Percentiles rank a stretch among this genome's conserved stretches.
Evolutionary conservation across 2,113 vertebrate genomes (phyloP).

Genomic region (Cygnus atratus): DNA sequence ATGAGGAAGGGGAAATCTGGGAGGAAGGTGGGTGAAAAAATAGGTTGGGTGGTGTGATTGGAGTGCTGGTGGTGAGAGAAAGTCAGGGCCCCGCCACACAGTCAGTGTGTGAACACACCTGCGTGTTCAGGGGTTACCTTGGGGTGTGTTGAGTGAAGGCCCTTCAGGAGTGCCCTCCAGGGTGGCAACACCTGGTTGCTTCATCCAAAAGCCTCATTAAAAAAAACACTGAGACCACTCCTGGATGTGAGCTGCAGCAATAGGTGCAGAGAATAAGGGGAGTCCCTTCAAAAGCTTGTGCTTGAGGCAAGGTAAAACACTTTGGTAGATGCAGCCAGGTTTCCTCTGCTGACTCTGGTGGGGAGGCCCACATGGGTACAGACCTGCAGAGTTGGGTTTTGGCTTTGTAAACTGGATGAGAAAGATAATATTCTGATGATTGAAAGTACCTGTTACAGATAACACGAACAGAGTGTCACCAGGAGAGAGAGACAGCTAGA

Average conservation of each 20-base stretch:
- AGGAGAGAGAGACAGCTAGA: neutral
- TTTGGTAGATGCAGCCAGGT: neutral
- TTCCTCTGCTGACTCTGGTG: neutral
- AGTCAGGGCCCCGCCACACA: neutral
- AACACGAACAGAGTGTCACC: neutral
- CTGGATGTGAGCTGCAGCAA: neutral
- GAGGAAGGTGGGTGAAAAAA: neutral
- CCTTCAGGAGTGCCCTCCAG: neutral
- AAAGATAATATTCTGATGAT: neutral
- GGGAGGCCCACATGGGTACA: no score
- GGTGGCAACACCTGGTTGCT: neutral
- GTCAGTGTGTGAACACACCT: no score
- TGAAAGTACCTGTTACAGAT: neutral
- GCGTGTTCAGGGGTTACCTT: no score
- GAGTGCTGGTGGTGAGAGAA: neutral
- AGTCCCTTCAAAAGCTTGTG: neutral
- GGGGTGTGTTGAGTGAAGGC: neutral
- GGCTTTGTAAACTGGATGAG: neutral
- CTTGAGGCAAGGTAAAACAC: neutral
- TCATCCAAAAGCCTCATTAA: neutral
- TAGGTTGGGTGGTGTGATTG: neutral
- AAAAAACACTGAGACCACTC: neutral
- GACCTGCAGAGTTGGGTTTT: neutral
- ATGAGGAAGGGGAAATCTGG: neutral
- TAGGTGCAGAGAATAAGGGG: neutral